Evolutionary conservation across 2,113 vertebrate genomes (phyloP).

Genomic region (Phalacrocorax pelagicus): DNA sequence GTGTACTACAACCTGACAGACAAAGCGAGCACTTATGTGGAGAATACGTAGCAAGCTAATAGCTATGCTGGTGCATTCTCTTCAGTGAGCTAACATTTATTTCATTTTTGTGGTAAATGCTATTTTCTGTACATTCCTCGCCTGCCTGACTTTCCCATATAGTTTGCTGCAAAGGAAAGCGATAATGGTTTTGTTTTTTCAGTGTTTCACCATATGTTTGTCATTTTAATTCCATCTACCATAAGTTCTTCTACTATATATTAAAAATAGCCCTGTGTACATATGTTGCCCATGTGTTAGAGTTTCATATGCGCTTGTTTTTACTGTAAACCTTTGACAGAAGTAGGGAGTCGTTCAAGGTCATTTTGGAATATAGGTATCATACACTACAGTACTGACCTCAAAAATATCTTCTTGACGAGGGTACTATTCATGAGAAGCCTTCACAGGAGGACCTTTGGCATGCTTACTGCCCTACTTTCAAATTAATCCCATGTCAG

Average conservation of each 20-base stretch:
- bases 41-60: constrained; percentile 38
- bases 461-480: constrained; percentile 56
- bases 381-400: constrained; percentile 25
- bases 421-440: constrained; percentile 60
- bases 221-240: constrained; percentile 61
- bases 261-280: constrained; percentile 49
- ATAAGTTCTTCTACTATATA: constrained; percentile 25
- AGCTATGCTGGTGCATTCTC: constrained; percentile 41
- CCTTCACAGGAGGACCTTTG: constrained; percentile 58
- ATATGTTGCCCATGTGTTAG: constrained; percentile 60
- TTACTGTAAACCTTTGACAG: constrained; percentile 44
- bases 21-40: constrained; percentile 49
- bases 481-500: constrained; percentile 63
- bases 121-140: constrained; percentile 42
- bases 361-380: constrained; percentile 61
- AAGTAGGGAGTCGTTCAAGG: constrained; percentile 50
- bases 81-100: constrained; percentile 53
- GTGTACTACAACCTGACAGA: constrained; percentile 55
- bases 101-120: constrained; percentile 45
- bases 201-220: constrained; percentile 60
- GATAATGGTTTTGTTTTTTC: constrained; percentile 4
- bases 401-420: constrained; percentile 58
- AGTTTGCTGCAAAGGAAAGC: constrained; percentile 14
- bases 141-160: background rate
- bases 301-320: constrained; percentile 9